These are phyloP conservation scores for Cyclophora punctaria DNA, from an alignment of 2,888 invertebrate species.

Conservation along the genomic window DNA sequence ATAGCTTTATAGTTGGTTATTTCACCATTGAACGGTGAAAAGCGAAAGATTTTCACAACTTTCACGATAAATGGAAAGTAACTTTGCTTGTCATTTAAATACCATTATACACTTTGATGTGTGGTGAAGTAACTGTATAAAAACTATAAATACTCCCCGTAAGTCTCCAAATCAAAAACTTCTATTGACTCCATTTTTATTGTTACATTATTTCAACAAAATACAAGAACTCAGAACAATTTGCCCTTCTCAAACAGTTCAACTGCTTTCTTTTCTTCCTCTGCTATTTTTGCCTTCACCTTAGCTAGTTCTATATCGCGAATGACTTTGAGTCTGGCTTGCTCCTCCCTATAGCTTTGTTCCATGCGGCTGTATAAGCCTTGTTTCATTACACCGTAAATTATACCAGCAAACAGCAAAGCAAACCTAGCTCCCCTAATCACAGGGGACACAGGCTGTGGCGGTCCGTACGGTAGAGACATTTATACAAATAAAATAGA, in stretches of 20 bases:
- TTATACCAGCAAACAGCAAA: conserved; percentile 48
- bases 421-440: conserved; percentile 51
- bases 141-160: too few relatives aligned
- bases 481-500: conserved; percentile 16
- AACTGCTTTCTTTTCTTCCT: conserved; percentile 42
- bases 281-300: conserved; percentile 41
- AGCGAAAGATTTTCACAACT: conserved; percentile 29
- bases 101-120: too few relatives aligned
- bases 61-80: conserved; percentile 23
- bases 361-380: conserved; percentile 39
- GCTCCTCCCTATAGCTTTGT: conserved; percentile 33
- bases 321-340: conserved; percentile 43
- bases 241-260: conserved; percentile 47
- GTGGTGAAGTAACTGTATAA: background rate
- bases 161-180: too few relatives aligned
- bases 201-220: background rate
- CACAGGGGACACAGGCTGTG: conserved; percentile 55
- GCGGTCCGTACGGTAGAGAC: conserved; percentile 47
- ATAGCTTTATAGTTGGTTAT: conserved; percentile 13
- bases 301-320: conserved; percentile 43
- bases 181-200: background rate
- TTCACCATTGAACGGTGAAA: conserved; percentile 26
- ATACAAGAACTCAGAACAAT: conserved; percentile 29
- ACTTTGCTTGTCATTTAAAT: too few relatives aligned
- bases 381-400: conserved; percentile 50